Evolutionary conservation across 2,113 vertebrate species (phyloP).

Genomic region (Leuciscus idus): DNA sequence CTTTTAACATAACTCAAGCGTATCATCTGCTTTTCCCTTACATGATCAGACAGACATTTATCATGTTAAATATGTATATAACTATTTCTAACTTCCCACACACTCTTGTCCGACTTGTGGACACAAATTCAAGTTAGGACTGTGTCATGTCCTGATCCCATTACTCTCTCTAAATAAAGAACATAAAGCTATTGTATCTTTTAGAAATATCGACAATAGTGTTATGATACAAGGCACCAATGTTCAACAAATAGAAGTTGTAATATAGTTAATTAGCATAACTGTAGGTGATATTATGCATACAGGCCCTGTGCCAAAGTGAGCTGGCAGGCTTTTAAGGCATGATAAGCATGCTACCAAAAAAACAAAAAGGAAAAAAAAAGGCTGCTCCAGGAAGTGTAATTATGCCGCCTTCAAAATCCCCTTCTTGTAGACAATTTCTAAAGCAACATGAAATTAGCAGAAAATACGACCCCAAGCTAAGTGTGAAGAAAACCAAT

Average conservation of each 20-base stretch:
- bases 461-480: background rate
- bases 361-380: background rate
- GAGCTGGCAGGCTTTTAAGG: background rate
- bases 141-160: background rate
- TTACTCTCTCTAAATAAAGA: background rate
- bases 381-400: background rate
- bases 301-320: background rate
- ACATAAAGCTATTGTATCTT: background rate
- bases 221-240: background rate
- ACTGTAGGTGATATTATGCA: slow-evolving; percentile 5
- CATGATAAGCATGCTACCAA: background rate
- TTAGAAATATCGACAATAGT: background rate
- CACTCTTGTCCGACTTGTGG: background rate
- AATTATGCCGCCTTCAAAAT: slow-evolving; percentile 1
- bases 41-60: background rate
- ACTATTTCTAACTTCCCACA: background rate
- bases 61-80: background rate
- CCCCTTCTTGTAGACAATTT: background rate
- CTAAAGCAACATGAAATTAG: slow-evolving; percentile 11
- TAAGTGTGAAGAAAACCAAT: background rate
- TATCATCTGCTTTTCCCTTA: background rate
- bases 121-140: background rate
- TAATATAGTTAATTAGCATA: background rate
- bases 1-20: background rate
- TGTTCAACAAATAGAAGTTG: background rate